Evolutionary conservation across 1,140 invertebrate species (phyloP).

Genomic region (Ostrea denselamellosa): DNA sequence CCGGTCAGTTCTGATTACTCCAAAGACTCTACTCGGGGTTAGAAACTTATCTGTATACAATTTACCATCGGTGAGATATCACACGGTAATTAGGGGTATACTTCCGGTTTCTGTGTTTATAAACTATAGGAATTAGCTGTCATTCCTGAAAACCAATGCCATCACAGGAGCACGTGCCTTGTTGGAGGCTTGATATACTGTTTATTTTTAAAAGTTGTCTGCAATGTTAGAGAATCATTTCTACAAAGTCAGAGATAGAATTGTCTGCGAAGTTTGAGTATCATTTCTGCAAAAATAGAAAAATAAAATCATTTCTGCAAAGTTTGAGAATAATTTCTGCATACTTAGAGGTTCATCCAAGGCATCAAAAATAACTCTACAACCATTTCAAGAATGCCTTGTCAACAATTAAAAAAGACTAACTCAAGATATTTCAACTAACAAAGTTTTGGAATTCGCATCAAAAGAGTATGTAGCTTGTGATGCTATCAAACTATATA

Average conservation of each 20-base stretch:
- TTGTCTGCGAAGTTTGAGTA: not conserved
- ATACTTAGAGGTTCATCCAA: not conserved
- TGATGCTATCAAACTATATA: conserved; percentile 18
- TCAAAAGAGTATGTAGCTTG: not conserved
- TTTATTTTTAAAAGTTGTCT: not conserved
- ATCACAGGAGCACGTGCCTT: not conserved
- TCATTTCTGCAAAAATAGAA: not conserved
- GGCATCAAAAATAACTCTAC: not conserved
- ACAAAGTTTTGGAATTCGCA: not conserved
- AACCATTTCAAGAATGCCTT: not conserved
- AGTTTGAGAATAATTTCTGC: not conserved
- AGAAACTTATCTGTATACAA: conserved; percentile 24
- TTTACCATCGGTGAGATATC: conserved; percentile 33
- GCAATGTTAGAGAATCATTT: not conserved
- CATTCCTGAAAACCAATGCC: conserved; percentile 3
- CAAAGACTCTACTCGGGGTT: not conserved
- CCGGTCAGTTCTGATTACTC: conserved; percentile 8
- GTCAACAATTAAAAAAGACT: not conserved
- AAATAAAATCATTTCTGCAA: no score
- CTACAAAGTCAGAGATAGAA: not conserved
- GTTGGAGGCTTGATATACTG: not conserved
- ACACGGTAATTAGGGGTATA: conserved; percentile 22
- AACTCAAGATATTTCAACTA: not conserved
- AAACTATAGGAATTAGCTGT: conserved; percentile 1
- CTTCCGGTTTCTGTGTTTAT: conserved; percentile 11